Evolutionary conservation across 2,888 invertebrate species (phyloP).

Genomic region (Byasa hedistus): DNA sequence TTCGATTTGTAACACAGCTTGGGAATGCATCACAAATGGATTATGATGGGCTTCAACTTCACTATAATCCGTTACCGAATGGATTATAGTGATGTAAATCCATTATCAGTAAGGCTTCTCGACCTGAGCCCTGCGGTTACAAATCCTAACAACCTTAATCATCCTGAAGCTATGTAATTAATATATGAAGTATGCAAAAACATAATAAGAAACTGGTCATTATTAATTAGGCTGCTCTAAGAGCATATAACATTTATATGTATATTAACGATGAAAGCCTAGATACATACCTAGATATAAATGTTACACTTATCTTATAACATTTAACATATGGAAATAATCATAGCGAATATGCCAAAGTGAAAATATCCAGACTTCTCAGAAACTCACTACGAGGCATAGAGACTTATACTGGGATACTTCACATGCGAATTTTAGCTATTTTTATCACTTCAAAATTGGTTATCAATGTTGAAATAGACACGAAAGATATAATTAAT

Average conservation of each 20-base stretch:
- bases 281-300: too few relatives aligned
- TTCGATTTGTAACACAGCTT: constrained; percentile 12
- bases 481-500: too few relatives aligned
- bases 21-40: constrained; percentile 20
- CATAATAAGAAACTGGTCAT: neutral
- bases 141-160: constrained; percentile 6
- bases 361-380: too few relatives aligned
- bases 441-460: too few relatives aligned
- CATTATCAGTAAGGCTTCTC: constrained; percentile 20
- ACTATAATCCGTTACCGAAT: constrained; percentile 19
- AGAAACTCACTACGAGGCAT: too few relatives aligned
- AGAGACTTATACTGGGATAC: too few relatives aligned
- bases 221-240: neutral
- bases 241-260: too few relatives aligned
- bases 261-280: too few relatives aligned
- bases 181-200: neutral
- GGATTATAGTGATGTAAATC: constrained; percentile 25
- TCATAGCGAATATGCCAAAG: neutral
- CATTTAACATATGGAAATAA: neutral
- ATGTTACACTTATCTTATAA: neutral
- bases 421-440: too few relatives aligned
- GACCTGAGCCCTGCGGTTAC: constrained; percentile 7
- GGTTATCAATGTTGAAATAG: too few relatives aligned
- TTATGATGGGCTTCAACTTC: constrained; percentile 16
- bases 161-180: neutral